Conservation (phyloP, 2,113 vertebrate genomes). For the Lepus timidus region DNA sequence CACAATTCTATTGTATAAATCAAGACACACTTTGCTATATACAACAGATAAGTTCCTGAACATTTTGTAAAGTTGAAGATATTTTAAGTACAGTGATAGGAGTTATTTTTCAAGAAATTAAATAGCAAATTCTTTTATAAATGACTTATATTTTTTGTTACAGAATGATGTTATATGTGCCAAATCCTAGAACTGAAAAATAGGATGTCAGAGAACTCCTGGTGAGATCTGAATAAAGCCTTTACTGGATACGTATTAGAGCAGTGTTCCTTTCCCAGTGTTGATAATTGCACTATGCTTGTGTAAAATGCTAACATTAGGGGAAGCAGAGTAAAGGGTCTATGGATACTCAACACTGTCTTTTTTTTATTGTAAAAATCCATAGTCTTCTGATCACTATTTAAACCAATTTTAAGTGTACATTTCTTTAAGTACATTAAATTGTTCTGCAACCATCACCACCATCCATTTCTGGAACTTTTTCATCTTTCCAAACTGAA, state of each 20-base stretch:
- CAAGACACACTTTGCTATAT: background rate
- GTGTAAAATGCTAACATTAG: background rate
- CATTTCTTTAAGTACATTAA: slow-evolving; percentile 3
- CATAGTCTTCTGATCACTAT: background rate
- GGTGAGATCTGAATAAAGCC: background rate
- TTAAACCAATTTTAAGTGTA: background rate
- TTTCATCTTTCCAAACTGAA: background rate
- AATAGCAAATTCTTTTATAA: slow-evolving; percentile 22
- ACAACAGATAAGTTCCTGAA: background rate
- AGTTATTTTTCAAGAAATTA: slow-evolving; percentile 14
- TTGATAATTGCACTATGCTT: background rate
- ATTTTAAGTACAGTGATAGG: slow-evolving; percentile 5
- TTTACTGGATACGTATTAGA: background rate
- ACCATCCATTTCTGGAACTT: background rate
- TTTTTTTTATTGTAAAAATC: background rate
- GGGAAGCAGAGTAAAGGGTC: background rate
- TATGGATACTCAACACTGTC: background rate
- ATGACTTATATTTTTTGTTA: background rate
- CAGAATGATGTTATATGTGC: background rate
- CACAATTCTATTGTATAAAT: slow-evolving; percentile 9
- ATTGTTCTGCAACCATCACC: background rate
- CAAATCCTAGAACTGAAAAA: slow-evolving; percentile 18
- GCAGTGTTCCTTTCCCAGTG: slow-evolving; percentile 27
- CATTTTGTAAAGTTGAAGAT: slow-evolving; percentile 5
- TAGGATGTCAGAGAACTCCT: background rate